phyloP scores from a whole-genome alignment of 1,140 invertebrate genomes.

The Aphis gossypii region DNA sequence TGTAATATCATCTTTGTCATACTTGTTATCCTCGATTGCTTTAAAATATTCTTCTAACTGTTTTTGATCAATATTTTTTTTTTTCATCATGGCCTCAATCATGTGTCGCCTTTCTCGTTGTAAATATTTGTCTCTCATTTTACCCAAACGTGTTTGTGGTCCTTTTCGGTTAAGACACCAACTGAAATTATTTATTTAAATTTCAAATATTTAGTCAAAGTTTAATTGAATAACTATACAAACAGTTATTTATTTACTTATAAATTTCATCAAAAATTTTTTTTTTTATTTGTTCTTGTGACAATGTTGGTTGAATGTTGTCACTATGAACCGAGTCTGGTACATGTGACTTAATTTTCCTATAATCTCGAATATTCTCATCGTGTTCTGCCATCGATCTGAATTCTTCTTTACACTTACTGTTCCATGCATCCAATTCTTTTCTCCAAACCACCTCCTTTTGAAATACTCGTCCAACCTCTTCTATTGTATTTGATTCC shows the following conservation, averaged over 20 bases:
- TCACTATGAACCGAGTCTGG: background rate
- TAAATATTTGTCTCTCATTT: background rate
- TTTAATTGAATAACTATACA: no score
- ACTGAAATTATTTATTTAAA: background rate
- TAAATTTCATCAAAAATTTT: background rate
- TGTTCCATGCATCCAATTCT: conserved; percentile 31
- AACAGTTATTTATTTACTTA: background rate
- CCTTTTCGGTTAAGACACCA: conserved; percentile 29
- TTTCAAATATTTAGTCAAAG: no score
- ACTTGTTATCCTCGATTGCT: background rate
- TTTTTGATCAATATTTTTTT: conserved; percentile 39
- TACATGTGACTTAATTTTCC: background rate
- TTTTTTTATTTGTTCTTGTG: background rate
- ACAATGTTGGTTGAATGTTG: background rate
- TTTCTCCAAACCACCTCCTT: background rate
- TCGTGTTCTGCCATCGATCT: background rate
- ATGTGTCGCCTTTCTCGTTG: background rate
- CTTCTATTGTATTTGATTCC: background rate
- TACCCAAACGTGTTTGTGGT: background rate
- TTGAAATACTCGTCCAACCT: background rate
- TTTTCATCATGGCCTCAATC: conserved; percentile 35
- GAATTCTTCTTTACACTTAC: conserved; percentile 30
- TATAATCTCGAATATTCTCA: background rate
- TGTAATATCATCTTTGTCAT: background rate
- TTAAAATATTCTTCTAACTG: conserved; percentile 23